A percentile compares a stretch with the other conserved stretches of the same genome.
phyloP scores from a whole-genome alignment of 2,888 invertebrate species.

The Nudaria mundana region DNA sequence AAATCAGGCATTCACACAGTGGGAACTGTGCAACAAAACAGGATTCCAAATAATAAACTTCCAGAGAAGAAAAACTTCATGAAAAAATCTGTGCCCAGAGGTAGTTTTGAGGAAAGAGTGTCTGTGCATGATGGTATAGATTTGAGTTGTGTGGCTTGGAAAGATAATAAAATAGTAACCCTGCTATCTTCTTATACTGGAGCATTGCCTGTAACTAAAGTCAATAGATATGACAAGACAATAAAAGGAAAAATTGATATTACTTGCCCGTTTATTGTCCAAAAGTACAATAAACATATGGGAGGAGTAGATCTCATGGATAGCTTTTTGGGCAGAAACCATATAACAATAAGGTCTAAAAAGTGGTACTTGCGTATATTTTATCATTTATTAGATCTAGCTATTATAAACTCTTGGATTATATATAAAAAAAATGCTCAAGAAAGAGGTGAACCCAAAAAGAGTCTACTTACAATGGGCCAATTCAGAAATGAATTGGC shows the following conservation, averaged over 20 bases:
- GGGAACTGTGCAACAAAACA: constrained; percentile 35
- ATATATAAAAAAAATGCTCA: constrained; percentile 25
- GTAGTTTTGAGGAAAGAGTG: constrained; percentile 43
- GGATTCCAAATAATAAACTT: constrained; percentile 28
- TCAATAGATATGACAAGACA: no score
- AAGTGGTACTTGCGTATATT: constrained; percentile 49
- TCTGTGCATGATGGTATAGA: constrained; percentile 39
- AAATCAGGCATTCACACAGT: constrained; percentile 35
- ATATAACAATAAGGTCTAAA: constrained; percentile 39
- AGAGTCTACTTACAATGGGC: constrained; percentile 12
- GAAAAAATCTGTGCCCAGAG: constrained; percentile 44
- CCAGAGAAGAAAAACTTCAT: constrained; percentile 37
- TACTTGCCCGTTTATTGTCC: constrained; percentile 43
- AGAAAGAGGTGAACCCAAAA: constrained; percentile 30
- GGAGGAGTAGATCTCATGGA: constrained; percentile 47
- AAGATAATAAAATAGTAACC: constrained; percentile 43
- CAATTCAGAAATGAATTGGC: background rate
- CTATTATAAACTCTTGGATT: constrained; percentile 42
- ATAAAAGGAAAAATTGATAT: constrained; percentile 41
- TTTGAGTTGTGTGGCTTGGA: constrained; percentile 43
- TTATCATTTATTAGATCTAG: constrained; percentile 39
- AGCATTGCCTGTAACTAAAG: constrained; percentile 40
- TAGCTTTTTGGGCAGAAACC: constrained; percentile 41
- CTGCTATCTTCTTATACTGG: constrained; percentile 40
- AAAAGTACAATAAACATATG: no score